phyloP scores from a whole-genome alignment of 2,888 invertebrate genomes.

The Diogma glabrata region DNA sequence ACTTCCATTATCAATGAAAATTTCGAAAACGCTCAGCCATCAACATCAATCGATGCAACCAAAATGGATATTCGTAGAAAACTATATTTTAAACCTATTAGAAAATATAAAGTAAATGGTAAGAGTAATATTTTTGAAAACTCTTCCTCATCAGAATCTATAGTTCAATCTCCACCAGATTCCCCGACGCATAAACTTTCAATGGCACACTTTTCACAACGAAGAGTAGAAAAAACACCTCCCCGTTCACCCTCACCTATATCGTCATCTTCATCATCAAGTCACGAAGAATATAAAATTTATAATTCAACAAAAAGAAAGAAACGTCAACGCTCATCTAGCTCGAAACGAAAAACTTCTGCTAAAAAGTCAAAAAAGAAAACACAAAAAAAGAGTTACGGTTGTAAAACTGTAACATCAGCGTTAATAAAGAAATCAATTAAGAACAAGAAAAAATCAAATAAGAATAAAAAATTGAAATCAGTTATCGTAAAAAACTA shows the following conservation, averaged over 20 bases:
- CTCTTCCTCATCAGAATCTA: conserved; percentile 23
- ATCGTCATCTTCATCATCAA: conserved; percentile 8
- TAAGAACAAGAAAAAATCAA: conserved; percentile 4
- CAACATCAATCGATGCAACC: conserved; percentile 2
- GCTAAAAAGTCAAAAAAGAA: not conserved
- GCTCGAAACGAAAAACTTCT: not conserved
- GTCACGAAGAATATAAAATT: conserved; percentile 8
- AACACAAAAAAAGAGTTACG: not conserved
- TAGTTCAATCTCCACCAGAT: conserved; percentile 32
- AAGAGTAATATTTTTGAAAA: conserved; percentile 9
- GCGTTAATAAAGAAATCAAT: conserved; percentile 4
- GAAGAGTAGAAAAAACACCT: not conserved
- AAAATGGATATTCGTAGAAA: not conserved
- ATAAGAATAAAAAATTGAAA: too few species aligned
- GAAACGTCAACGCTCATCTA: not conserved
- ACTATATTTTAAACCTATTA: not conserved
- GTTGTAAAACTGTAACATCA: conserved; percentile 4
- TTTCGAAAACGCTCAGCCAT: not conserved
- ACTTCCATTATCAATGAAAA: not conserved
- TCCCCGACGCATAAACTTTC: not conserved
- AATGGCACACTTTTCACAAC: too few species aligned
- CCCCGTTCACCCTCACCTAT: conserved; percentile 4
- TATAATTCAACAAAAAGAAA: conserved; percentile 1
- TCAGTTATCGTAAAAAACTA: too few species aligned
- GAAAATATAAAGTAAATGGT: conserved; percentile 1